Conservation (phyloP, 1,140 invertebrate genomes). For the Saxidomus purpurata region DNA sequence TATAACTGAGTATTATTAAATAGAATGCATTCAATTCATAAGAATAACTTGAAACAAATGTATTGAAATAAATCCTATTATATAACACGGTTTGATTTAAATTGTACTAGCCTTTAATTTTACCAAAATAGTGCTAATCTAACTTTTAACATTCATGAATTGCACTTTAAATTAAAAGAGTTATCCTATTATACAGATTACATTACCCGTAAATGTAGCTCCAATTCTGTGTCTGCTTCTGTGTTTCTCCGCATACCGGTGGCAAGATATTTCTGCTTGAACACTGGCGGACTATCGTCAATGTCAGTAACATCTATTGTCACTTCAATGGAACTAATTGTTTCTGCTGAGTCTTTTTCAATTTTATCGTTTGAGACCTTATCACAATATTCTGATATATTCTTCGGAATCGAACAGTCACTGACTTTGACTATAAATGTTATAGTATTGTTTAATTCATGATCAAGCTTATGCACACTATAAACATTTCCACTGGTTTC, state of each 20-base stretch:
- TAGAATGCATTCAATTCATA: too few relatives aligned
- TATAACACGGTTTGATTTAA: too few relatives aligned
- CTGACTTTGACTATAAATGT: not conserved
- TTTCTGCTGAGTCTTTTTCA: not conserved
- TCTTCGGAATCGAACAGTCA: not conserved
- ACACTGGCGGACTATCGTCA: slow-evolving; percentile 20
- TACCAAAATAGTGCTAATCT: too few relatives aligned
- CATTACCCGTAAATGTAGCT: slow-evolving; percentile 4
- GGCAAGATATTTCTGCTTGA: not conserved
- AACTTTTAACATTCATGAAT: too few relatives aligned
- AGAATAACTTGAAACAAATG: too few relatives aligned
- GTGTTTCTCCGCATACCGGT: slow-evolving; percentile 33
- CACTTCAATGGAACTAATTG: not conserved
- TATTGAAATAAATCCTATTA: too few relatives aligned
- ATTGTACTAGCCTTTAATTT: too few relatives aligned
- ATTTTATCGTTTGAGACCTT: not conserved
- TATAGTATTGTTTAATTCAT: not conserved
- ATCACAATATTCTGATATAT: not conserved
- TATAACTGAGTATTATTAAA: too few relatives aligned
- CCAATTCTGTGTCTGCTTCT: not conserved
- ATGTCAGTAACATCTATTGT: not conserved
- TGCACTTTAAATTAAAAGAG: too few relatives aligned
- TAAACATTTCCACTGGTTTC: not conserved
- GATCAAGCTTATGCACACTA: not conserved
- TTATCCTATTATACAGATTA: too few relatives aligned